Conservation (phyloP, 1,140 invertebrate species). For the Anagrus nilaparvatae region DNA sequence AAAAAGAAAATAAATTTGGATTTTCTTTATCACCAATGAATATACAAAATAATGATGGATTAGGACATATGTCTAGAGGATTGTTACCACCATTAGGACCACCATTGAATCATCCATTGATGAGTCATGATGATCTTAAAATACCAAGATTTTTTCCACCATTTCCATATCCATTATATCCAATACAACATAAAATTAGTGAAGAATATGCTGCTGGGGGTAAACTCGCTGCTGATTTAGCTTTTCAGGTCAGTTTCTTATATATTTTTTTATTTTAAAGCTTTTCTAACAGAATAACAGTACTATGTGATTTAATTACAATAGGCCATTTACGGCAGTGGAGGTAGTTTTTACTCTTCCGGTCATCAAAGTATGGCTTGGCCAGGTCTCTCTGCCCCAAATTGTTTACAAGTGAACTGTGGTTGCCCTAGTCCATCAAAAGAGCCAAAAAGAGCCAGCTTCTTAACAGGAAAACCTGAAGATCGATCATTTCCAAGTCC, state of each 20-base stretch:
- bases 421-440: conserved; percentile 34
- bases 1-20: conserved; percentile 65
- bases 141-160: conserved; percentile 58
- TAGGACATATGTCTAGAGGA: conserved; percentile 45
- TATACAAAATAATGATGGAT: too few relatives aligned
- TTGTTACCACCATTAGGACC: conserved; percentile 51
- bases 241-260: conserved; percentile 41
- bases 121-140: conserved; percentile 54
- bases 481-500: conserved; percentile 28
- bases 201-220: conserved; percentile 40
- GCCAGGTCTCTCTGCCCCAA: conserved; percentile 27
- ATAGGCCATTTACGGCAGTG: conserved; percentile 45
- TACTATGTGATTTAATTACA: too few relatives aligned
- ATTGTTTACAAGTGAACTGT: conserved; percentile 31
- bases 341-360: conserved; percentile 43
- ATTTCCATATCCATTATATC: conserved; percentile 60
- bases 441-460: conserved; percentile 26
- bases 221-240: conserved; percentile 55
- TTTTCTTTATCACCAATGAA: conserved; percentile 52
- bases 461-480: conserved; percentile 28
- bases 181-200: conserved; percentile 51
- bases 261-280: conserved; percentile 30
- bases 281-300: too few relatives aligned
- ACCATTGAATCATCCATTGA: conserved; percentile 46
- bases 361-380: conserved; percentile 33